phyloP scores from a whole-genome alignment of 1,140 invertebrate genomes.

The Caenorhabditis inopinata region DNA sequence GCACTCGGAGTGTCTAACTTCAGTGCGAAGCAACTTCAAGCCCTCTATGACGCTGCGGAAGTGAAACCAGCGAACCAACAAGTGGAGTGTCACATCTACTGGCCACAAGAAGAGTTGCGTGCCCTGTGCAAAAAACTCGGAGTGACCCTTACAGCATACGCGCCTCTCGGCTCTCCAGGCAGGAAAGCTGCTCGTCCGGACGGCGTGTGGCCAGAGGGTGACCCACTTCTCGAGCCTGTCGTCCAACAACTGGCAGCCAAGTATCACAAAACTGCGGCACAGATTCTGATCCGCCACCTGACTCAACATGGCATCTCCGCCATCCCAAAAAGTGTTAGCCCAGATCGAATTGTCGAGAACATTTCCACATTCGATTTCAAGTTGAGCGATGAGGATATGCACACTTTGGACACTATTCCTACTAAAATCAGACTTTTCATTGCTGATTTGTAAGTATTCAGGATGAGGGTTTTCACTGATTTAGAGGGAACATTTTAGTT shows the following conservation, averaged over 20 bases:
- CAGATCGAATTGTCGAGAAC: constrained; percentile 67
- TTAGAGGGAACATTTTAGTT: too few relatives aligned
- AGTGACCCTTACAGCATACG: constrained; percentile 62
- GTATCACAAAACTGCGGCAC: constrained; percentile 71
- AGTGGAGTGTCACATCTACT: constrained; percentile 64
- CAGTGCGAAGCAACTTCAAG: constrained; percentile 58
- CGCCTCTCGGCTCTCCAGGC: constrained; percentile 66
- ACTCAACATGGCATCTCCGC: constrained; percentile 65
- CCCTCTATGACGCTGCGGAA: constrained; percentile 46
- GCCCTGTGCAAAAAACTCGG: constrained; percentile 57
- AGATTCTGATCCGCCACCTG: constrained; percentile 68
- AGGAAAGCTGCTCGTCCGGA: constrained; percentile 37
- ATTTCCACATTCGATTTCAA: constrained; percentile 60
- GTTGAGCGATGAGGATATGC: constrained; percentile 20
- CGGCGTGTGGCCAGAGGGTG: constrained; percentile 38
- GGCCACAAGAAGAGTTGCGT: constrained; percentile 58
- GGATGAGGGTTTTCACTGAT: too few relatives aligned
- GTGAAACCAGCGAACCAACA: constrained; percentile 46
- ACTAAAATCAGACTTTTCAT: not conserved
- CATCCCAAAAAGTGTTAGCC: constrained; percentile 66
- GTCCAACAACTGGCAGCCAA: constrained; percentile 51
- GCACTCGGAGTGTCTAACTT: constrained; percentile 67
- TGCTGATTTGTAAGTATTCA: not conserved
- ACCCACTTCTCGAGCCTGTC: constrained; percentile 39
- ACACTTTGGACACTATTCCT: not conserved